Evolutionary conservation across 2,888 invertebrate species (phyloP), one percentile per base, ranked within the genome.

Genomic region (Drosophila hawaiiensis): DNA sequence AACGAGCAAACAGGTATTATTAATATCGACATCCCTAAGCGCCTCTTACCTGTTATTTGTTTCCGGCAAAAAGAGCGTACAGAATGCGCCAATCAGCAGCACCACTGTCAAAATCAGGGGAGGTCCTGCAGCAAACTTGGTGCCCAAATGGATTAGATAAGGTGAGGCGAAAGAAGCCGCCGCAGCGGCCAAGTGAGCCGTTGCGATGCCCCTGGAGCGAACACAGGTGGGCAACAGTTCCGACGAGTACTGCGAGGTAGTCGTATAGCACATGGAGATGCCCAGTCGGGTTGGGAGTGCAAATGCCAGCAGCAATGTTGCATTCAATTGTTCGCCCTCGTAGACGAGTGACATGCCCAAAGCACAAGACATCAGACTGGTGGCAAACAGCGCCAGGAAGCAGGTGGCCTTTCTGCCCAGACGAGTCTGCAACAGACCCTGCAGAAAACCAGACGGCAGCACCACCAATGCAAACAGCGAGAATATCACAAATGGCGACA

Each of bases 211-310:
- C 82, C 95, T 94, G 1, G 95, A 95, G 47, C 95, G 92, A 10
- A 95, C 94, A 73, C 94, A 94, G 1, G 95, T 95, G 37, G 95
- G 95, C 67, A 95, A 94, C 49, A 95, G 88, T 86, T 95, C 95
- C 1, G 95, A 94, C 2, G 95, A 94, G 83, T 95, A 95, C 89
- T 95, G 95, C n/a, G 95, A 94, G 25, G 94, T 94, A 7, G 95
- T 95, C 84, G 95, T 95, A 82, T 95, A 95, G 14, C 95, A 94
- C n/a, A 95, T 94, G 58, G 94, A 95, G 29, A 95, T 94, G 28
- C 94, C 94, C 61, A 95, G 92, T 12, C 95, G 92, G 14, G 95
- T 94, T 56, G 94, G 91, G 63, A 95, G 90, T 3, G 94, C 93
- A 63, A 95, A 79, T 4, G 94, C 90, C 50, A 94, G 91, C 41